phyloP scores from a whole-genome alignment of 2,797 vertebrate genomes.

The Luscinia megarhynchos region DNA sequence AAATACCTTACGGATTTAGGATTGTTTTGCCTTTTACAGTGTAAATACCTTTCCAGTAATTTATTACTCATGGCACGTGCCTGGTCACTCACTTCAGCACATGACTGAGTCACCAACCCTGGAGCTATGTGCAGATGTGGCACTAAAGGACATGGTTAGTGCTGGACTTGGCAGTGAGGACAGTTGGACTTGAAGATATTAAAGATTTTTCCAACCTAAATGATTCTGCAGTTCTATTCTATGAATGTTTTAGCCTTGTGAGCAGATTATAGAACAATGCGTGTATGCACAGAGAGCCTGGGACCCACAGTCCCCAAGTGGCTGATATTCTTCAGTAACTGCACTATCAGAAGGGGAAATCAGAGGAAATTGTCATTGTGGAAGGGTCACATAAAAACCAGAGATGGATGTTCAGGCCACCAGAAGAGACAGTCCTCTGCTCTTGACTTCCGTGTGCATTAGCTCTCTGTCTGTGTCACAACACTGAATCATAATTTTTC shows the following conservation, averaged over 20 bases:
- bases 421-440: not conserved
- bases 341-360: not conserved
- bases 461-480: not conserved
- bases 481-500: not conserved
- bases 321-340: not conserved
- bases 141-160: not conserved
- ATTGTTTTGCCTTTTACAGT: constrained; percentile 6
- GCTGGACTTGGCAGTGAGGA: not conserved
- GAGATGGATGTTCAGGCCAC: not conserved
- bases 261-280: not conserved
- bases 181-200: not conserved
- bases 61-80: not conserved
- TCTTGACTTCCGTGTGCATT: not conserved
- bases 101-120: not conserved
- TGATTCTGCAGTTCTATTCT: not conserved
- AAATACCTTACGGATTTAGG: not conserved
- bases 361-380: not conserved
- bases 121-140: not conserved
- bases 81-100: constrained; percentile 7
- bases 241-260: not conserved
- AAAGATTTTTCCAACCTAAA: not conserved
- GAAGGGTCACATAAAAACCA: not conserved
- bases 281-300: not conserved
- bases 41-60: not conserved
- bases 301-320: not conserved